Base-by-base conservation (phyloP, 2,888 invertebrate species). In the Pyrrhosoma nymphula region DNA sequence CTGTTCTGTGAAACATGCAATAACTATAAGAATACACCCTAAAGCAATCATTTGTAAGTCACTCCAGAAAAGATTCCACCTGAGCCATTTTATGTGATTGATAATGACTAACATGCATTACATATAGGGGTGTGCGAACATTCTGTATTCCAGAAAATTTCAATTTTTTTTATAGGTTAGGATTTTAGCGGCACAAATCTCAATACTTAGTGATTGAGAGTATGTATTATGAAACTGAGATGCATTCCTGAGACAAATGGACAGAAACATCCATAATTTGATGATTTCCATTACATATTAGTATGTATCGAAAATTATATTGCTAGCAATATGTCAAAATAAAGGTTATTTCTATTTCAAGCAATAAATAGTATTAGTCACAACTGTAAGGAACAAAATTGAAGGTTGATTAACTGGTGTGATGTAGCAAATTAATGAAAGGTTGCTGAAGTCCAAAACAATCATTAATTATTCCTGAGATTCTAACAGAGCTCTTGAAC, bases 21-120 rank as follows among this genome's bases (percentile, higher is more conserved):
- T 69, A 93, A 93, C 93, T 93, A 93, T 75, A 75, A 63, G 20
- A 69, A 56, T 69, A 93, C 93, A 47, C 93, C 93, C 93, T 93
- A 39, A 93, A 93, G 69, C 69, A 63, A 47, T 93, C 12, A 75
- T 69, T 26, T 55, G 3, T 69, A 75, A 12, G 39, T 69, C 39
- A 47, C 69, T 14, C 26, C n/a, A 75, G 75, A 18, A 56, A 12
- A 18, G 55, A 69, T 69, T 93, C 60, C 69, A 93, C 47, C 35
- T 75, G 23, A n/a, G 23, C 69, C 47, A 69, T 93, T 39, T 30
- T 30, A 23, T 23, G n/a, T 3, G 47, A 93, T 55, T 20, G 23
- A 69, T 14, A 75, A n/a, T 47, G 23, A 56, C 12, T n/a, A 14
- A 0, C 93, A 93, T 93, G 93, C 93, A 93, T 93, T 93, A 93